A percentile compares a stretch with the other conserved stretches of the same genome.
Conservation (phyloP, 2,797 vertebrate genomes). For the Monodelphis domestica region DNA sequence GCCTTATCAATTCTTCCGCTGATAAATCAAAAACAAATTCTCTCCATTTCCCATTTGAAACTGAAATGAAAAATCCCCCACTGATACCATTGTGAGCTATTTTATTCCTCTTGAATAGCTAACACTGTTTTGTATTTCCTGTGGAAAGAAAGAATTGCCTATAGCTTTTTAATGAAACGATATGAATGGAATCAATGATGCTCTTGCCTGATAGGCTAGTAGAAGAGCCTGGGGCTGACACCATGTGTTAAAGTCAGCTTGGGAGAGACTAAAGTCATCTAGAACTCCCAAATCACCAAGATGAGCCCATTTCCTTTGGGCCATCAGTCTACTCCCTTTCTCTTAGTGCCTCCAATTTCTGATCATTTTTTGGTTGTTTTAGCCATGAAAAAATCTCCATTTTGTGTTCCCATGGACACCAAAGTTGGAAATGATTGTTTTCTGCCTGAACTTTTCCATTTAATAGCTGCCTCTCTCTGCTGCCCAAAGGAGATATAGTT, state of each 20-base stretch:
- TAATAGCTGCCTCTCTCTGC: background rate
- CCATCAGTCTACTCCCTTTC: slow-evolving; percentile 15
- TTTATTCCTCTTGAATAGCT: slow-evolving; percentile 27
- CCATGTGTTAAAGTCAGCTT: background rate
- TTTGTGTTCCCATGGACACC: slow-evolving; percentile 10
- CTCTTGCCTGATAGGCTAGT: background rate
- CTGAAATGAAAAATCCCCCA: slow-evolving; percentile 52
- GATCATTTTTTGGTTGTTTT: slow-evolving; percentile 13
- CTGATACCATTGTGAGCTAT: slow-evolving; percentile 48
- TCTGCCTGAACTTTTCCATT: background rate
- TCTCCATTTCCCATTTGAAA: slow-evolving; percentile 57
- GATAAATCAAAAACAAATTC: slow-evolving; percentile 69
- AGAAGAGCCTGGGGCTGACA: background rate
- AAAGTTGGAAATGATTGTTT: slow-evolving; percentile 7
- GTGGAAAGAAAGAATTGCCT: slow-evolving; percentile 15
- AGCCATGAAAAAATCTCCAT: background rate
- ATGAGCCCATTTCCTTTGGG: slow-evolving; percentile 21
- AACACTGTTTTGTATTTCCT: slow-evolving; percentile 62
- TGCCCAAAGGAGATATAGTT: background rate
- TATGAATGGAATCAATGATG: slow-evolving; percentile 18
- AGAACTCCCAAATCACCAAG: slow-evolving; percentile 17
- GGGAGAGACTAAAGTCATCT: slow-evolving; percentile 15
- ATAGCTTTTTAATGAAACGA: slow-evolving; percentile 49
- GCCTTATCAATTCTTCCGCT: slow-evolving; percentile 35
- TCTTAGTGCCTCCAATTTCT: slow-evolving; percentile 19